Conservation (phyloP, 1,140 invertebrate genomes). For the Glossosoma conforme region DNA sequence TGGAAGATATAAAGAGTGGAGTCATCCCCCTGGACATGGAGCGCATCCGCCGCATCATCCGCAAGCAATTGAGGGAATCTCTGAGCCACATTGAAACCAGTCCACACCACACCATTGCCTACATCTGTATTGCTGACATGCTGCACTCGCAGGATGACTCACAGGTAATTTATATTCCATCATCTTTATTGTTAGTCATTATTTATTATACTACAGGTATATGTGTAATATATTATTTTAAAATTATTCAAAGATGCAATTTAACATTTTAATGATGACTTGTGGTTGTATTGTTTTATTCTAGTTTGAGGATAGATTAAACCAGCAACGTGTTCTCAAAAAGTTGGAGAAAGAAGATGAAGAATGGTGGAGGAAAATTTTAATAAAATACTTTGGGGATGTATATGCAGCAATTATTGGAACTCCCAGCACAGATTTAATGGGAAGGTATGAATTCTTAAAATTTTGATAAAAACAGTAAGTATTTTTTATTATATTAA, state of each 20-base stretch:
- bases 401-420: constrained; percentile 42
- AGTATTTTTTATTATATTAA: neutral
- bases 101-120: constrained; percentile 71
- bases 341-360: constrained; percentile 58
- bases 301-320: constrained; percentile 69
- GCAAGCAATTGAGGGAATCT: constrained; percentile 66
- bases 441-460: constrained; percentile 35
- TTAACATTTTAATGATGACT: too few species aligned
- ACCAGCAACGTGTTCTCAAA: constrained; percentile 60
- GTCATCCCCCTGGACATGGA: constrained; percentile 68
- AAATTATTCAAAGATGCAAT: too few species aligned
- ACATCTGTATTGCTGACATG: constrained; percentile 74
- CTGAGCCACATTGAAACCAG: constrained; percentile 68
- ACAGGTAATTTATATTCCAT: constrained; percentile 61
- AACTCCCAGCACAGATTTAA: constrained; percentile 40
- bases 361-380: constrained; percentile 68
- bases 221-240: too few species aligned
- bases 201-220: too few species aligned
- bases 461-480: neutral
- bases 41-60: constrained; percentile 66
- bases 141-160: constrained; percentile 71
- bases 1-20: constrained; percentile 46
- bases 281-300: too few species aligned
- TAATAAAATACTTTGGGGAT: constrained; percentile 67
- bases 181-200: neutral